Base-by-base conservation (phyloP, 2,888 invertebrate species). In the Ornithoptera priamus region DNA sequence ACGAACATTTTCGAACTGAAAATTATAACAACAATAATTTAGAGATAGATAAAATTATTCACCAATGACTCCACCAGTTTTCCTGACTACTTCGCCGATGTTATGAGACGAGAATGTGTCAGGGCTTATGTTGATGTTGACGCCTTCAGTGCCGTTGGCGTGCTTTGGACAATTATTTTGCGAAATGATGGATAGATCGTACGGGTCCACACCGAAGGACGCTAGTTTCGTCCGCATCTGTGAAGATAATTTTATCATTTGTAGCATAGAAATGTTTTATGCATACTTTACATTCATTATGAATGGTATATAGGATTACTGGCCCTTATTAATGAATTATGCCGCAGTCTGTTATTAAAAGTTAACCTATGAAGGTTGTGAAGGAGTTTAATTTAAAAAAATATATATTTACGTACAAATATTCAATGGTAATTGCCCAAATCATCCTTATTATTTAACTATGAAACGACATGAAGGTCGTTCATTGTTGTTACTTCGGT, bases 71-170 rank as follows among this genome's bases (percentile, higher is more conserved):
- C 94, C 95, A 0, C 96, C 96, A 46, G 95, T 95, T 80, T 95
- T 95, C 75, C 94, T 93, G 10, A 97, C 95, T 2, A 94, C 95
- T 65, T 94, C 93, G 0, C 95, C 96, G 56, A 96, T 94, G 78
- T 94, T 95, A 74, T 96, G 94, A 0, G 96, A 93, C 0, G 95
- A 95, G 85, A 97, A 96, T 0, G 97, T 97, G 24, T 95, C 94
- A 0, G 95, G 95, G 77, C 96, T 94, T 70, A 97, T 95, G 84
- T 95, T 94, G 73, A 97, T 95, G 82, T 95, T 94, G 58, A 94
- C 92, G 0, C 94, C 94, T 36, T 92, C 89, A 20, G 92, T 87
- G 8, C 93, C 93, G 73, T 94, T 90, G 77, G 93, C 91, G 72
- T 94, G 94, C 17, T 85, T 84, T 0, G 96, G 95, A 83, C 97